Base-by-base conservation (phyloP, 2,888 invertebrate species). In the Drosophila rellima region DNA sequence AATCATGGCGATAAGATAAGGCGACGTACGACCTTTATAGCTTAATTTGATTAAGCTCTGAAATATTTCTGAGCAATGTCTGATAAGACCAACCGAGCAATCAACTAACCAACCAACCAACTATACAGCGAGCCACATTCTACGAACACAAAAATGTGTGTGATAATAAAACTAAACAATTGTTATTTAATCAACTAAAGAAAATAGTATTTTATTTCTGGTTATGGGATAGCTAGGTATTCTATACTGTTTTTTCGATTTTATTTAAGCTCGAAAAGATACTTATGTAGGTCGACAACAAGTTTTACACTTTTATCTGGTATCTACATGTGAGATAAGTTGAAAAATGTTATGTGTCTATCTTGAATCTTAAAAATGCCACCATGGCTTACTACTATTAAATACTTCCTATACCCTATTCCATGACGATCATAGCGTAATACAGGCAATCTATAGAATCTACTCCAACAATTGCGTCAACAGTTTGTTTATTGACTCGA, bases 31-130 rank as follows among this genome's bases (percentile, higher is more conserved):
- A 86, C 89, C 90, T 86, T 86, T 86, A 86, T 89, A 79, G 85
- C 90, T 84, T 86, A 90, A 90, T 86, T 86, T 90, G 80, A 86
- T 86, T 86, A 87, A 84, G 86, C 89, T 84, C 79, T 69, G 71
- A 88, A 85, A 90, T 90, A 88, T 90, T 90, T 85, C 59, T 71
- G 71, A 74, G 52, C 51, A 56, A 54, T 65, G 42, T 59, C 65
- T 82, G 82, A 82, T 82, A 82, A 89, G 82, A 64, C n/a, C 35
- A 61, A 23, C 20, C 18, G 60, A 52, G 48, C 15, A 18, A 57
- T 17, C 11, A 8, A 26, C 51, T 18, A 66, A 65, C 67, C 48
- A 47, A 44, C 61, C 40, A 26, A 48, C n/a, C n/a, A n/a, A n/a
- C n/a, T n/a, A n/a, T n/a, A n/a, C n/a, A n/a, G n/a, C 20, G 8